Evolutionary conservation across 2,888 invertebrate species (phyloP).

Genomic region (Ischnus inquisitorius): DNA sequence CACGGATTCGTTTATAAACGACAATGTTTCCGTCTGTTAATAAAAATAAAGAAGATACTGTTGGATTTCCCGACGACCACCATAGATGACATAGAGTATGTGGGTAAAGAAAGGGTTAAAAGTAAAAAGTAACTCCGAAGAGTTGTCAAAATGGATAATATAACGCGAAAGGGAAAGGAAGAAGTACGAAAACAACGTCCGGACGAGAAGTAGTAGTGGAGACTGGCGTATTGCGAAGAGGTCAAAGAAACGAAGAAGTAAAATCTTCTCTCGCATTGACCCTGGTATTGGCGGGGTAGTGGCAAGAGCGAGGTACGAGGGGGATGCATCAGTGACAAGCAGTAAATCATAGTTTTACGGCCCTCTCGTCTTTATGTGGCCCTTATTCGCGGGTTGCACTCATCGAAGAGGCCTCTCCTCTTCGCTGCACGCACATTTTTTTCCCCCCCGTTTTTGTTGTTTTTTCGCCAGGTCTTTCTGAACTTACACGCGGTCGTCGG

Average conservation of each 20-base stretch:
- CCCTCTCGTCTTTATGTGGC: constrained; percentile 79
- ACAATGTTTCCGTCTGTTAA: no score
- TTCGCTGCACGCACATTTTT: constrained; percentile 53
- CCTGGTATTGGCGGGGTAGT: constrained; percentile 42
- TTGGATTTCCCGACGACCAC: no score
- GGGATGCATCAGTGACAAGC: constrained; percentile 82
- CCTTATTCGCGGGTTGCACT: constrained; percentile 76
- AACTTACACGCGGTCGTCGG: constrained; percentile 42
- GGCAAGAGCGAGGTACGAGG: constrained; percentile 29
- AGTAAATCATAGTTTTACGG: constrained; percentile 84
- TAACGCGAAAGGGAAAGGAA: constrained; percentile 1
- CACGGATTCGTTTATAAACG: background rate
- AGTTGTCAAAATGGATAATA: constrained; percentile 3
- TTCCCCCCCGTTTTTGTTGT: constrained; percentile 24
- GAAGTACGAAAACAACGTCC: constrained; percentile 11
- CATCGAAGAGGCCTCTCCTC: constrained; percentile 73
- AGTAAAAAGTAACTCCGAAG: no score
- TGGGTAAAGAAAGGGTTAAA: no score
- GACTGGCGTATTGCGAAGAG: constrained; percentile 14
- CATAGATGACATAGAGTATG: no score
- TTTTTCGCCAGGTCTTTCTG: constrained; percentile 24
- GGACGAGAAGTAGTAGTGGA: background rate
- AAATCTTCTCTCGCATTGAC: constrained; percentile 67
- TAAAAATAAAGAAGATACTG: no score
- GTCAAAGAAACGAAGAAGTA: constrained; percentile 49